phyloP scores from a whole-genome alignment of 2,113 vertebrate genomes.

The Diadophis punctatus region DNA sequence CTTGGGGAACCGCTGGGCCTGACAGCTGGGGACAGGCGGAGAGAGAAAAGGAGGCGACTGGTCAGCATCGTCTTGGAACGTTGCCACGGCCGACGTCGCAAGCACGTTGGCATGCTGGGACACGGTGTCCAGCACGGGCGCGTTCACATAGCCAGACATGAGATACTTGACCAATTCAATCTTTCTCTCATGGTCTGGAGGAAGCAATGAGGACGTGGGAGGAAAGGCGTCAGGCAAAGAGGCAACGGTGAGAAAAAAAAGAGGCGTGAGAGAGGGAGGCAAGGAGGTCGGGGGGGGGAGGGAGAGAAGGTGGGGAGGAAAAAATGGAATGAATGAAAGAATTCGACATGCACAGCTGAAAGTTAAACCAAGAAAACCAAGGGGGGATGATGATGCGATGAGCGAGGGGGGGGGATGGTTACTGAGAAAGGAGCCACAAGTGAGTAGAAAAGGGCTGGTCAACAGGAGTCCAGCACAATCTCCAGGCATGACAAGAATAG shows the following conservation, averaged over 20 bases:
- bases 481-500: neutral
- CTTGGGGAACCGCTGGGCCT: constrained; percentile 78
- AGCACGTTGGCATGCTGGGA: constrained; percentile 88
- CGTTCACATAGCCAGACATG: constrained; percentile 85
- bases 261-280: constrained; percentile 18
- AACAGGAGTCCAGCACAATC: neutral
- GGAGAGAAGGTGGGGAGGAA: constrained; percentile 46
- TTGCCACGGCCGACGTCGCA: constrained; percentile 82
- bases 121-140: constrained; percentile 81
- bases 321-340: constrained; percentile 56
- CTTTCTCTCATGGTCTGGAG: constrained; percentile 87
- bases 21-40: constrained; percentile 78
- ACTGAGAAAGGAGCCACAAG: constrained; percentile 19
- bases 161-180: constrained; percentile 89
- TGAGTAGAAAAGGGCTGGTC: neutral
- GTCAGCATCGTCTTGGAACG: constrained; percentile 83
- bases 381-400: neutral
- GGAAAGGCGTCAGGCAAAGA: neutral
- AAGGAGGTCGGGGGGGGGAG: constrained; percentile 28
- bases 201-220: constrained; percentile 20
- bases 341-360: constrained; percentile 62
- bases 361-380: constrained; percentile 39
- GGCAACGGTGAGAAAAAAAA: neutral
- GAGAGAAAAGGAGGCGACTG: constrained; percentile 84
- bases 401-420: neutral